Base-by-base conservation (phyloP, 2,113 vertebrate genomes). In the Plecotus auritus region DNA sequence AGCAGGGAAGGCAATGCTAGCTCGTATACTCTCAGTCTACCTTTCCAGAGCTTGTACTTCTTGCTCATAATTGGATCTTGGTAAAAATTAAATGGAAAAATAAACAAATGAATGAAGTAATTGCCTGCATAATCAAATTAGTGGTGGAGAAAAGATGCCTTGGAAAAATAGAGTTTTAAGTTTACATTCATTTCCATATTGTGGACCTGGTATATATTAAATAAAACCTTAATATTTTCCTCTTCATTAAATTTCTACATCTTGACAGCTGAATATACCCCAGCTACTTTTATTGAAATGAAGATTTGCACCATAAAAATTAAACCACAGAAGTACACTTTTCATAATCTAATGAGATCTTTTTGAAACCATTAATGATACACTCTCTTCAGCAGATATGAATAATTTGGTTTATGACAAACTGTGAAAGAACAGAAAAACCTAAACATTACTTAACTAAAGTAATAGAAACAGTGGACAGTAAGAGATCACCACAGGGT, bases 291-390 rank as follows among this genome's bases (percentile, higher is more conserved):
- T 72, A 61, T 11, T 61, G 14, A 74, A 95, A 84, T 69, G 20
- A 90, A 96, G n/a, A 70, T 89, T 83, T 70, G 30, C 40, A 47
- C 64, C 59, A 30, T 90, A 88, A 93, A 92, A 77, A 82, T 26
- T 45, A 88, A 85, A 70, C 26, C 56, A 37, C 80, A 77, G 85
- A 92, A 76, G 66, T 84, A 26, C 77, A 49, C 7, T 66, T 94
- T 94, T 83, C 40, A 45, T 95, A 81, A 85, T 66, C 72, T 82
- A 73, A 56, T 49, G 22, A 32, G 59, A 42, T 73, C 26, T 92
- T 67, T 95, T 96, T 82, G 35, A 73, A 94, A 64, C 22, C 51
- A 88, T 61, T 88, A 82, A 59, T 88, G 67, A 88, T 56, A 73
- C 20, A 56, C 14, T 78, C 54, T 85, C 11, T 70, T 93, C 30